Base-by-base conservation (phyloP, 2,888 invertebrate species). In the Petrophora chlorosata region DNA sequence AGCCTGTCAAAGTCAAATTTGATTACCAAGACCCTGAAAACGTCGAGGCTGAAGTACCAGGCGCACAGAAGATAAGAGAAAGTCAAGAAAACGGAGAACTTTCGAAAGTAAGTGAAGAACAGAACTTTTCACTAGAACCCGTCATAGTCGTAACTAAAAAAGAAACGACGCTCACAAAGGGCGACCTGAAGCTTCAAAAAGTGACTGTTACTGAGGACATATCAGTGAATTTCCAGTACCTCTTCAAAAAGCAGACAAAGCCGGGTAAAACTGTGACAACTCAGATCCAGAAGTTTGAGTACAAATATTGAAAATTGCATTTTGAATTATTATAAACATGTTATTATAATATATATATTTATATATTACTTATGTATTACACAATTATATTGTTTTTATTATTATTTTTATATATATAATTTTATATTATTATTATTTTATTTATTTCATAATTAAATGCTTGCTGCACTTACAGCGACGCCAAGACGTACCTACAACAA, bases 201-300 rank as follows among this genome's bases (percentile, higher is more conserved):
- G 65, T 88, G 0, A 70, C 80, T 0, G 83, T 87, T 0, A 76
- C 79, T 0, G 89, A 89, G 49, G 79, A 88, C 9, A 70, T 88
- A 0, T 74, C 86, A 59, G 75, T 87, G 51, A 84, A 79, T 56
- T 85, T 72, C 50, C 75, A 81, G 52, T 82, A 89, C 68, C 66
- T 88, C 64, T 85, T 86, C 60, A 86, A 79, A 60, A 85, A 84
- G 41, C 67, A 81, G 29, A 74, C 70, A 0, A 44, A 59, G 9
- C 79, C 80, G 0, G 84, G 83, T 0, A 83, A 85, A 62, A 81
- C 82, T 2, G 73, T 85, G 0, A 73, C 81, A 0, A 79, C 79
- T 0, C 72, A 76, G 15, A 60, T 86, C 0, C 82, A 87, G 30
- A 81, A 70, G 26, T 68, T 83, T 57, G 80, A 86, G 44, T 87